Evolutionary conservation across 2,797 vertebrate genomes (phyloP).

Genomic region (Numenius phaeopus): DNA sequence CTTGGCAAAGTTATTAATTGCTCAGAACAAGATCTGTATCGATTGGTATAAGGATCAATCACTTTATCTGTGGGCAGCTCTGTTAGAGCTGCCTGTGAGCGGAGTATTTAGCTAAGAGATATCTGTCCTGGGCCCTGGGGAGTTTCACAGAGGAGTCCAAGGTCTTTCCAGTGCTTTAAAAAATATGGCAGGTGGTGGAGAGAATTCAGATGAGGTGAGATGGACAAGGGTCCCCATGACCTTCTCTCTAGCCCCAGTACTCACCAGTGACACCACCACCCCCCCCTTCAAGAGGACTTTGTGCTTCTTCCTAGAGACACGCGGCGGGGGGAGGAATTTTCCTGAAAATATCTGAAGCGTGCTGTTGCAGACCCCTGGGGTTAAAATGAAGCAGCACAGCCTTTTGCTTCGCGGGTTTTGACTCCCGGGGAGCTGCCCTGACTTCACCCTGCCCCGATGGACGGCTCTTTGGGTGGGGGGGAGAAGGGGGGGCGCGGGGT

Average conservation of each 20-base stretch:
- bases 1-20: conserved; percentile 40
- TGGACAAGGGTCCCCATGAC: neutral
- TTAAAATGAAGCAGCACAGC: neutral
- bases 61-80: neutral
- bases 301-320: too few species aligned
- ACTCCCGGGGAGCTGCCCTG: too few species aligned
- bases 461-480: fast-evolving
- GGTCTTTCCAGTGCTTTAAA: neutral
- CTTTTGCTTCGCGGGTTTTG: too few species aligned
- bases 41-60: conserved; percentile 19
- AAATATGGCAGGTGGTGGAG: neutral
- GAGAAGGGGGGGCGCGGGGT: too few species aligned
- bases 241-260: neutral
- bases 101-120: neutral
- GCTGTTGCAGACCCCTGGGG: too few species aligned
- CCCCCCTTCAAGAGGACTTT: too few species aligned
- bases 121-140: neutral
- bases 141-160: conserved; percentile 28
- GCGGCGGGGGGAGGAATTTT: fast-evolving
- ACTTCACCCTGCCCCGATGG: too few species aligned
- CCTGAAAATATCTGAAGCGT: neutral
- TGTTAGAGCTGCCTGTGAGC: neutral
- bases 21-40: conserved; percentile 28
- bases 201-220: neutral
- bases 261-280: too few species aligned